A percentile compares a stretch with the other conserved stretches of the same genome.
Evolutionary conservation across 2,888 invertebrate genomes (phyloP).

Genomic region (Lycophotia porphyrea): DNA sequence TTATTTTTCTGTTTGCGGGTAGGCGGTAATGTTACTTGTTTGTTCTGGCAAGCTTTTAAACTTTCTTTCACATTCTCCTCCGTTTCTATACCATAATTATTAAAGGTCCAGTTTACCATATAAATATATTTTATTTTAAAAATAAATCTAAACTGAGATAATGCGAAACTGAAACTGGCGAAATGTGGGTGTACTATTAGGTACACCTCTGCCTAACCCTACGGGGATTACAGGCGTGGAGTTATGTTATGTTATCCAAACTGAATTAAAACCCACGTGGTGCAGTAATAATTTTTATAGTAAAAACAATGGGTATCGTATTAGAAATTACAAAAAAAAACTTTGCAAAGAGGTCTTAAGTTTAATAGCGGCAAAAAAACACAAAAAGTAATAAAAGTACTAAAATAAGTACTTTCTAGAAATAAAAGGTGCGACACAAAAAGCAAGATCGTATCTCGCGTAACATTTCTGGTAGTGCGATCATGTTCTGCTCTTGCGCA

Average conservation of each 20-base stretch:
- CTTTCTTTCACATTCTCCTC: not conserved
- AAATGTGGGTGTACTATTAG: too few relatives aligned
- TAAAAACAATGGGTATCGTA: constrained; percentile 25
- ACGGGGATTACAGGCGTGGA: too few relatives aligned
- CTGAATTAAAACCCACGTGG: constrained; percentile 40
- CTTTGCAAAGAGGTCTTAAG: not conserved
- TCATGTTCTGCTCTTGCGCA: not conserved
- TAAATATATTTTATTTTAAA: not conserved
- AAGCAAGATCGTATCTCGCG: not conserved
- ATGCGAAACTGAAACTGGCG: too few relatives aligned
- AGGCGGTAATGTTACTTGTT: not conserved
- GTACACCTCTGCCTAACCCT: too few relatives aligned
- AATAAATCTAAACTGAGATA: not conserved
- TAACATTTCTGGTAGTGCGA: too few relatives aligned
- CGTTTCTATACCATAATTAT: too few relatives aligned
- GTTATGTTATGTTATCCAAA: too few relatives aligned
- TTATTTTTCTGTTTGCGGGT: not conserved
- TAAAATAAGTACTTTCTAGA: not conserved
- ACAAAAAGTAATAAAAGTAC: not conserved
- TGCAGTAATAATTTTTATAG: constrained; percentile 40
- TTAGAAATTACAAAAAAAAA: not conserved
- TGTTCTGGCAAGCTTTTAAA: not conserved
- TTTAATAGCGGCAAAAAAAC: not conserved
- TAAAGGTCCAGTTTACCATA: not conserved
- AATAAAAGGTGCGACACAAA: not conserved